Evolutionary conservation across 30 jellyfish, hydroid and myxozoan genomes (phyloP).

Genomic region (Turritopsis rubra): DNA sequence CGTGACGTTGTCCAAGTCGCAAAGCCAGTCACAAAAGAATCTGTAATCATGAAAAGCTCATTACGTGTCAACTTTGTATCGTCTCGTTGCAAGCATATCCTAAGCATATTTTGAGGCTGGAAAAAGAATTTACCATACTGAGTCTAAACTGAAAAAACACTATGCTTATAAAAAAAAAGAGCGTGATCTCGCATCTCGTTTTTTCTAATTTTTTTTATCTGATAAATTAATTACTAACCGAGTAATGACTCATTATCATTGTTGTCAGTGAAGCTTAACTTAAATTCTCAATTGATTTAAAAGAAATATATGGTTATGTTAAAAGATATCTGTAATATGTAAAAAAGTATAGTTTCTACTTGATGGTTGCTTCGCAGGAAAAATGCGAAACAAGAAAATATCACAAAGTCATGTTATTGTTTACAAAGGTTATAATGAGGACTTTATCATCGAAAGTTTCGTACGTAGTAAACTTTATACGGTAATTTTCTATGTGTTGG

Average conservation of each 20-base stretch:
- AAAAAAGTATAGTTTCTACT: not conserved
- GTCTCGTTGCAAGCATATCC: not conserved
- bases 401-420: not conserved
- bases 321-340: too few relatives aligned
- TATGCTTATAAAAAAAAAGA: not conserved
- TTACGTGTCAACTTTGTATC: too few relatives aligned
- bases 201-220: too few relatives aligned
- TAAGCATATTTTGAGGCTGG: not conserved
- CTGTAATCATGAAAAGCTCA: too few relatives aligned
- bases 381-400: not conserved
- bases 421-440: constrained; percentile 6
- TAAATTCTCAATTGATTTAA: too few relatives aligned
- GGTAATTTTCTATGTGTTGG: constrained; percentile 1
- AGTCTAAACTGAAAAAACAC: constrained; percentile 2
- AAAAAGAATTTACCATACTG: too few relatives aligned
- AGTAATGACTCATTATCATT: too few relatives aligned
- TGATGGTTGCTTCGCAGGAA: not conserved
- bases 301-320: too few relatives aligned
- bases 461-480: constrained; percentile 2
- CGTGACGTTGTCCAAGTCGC: too few relatives aligned
- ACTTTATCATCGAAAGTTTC: constrained; percentile 1
- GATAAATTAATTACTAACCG: too few relatives aligned
- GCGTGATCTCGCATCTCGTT: not conserved
- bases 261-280: too few relatives aligned
- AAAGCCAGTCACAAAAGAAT: too few relatives aligned